phyloP scores from a whole-genome alignment of 2,888 invertebrate genomes.

The Phymatocera aterrima region DNA sequence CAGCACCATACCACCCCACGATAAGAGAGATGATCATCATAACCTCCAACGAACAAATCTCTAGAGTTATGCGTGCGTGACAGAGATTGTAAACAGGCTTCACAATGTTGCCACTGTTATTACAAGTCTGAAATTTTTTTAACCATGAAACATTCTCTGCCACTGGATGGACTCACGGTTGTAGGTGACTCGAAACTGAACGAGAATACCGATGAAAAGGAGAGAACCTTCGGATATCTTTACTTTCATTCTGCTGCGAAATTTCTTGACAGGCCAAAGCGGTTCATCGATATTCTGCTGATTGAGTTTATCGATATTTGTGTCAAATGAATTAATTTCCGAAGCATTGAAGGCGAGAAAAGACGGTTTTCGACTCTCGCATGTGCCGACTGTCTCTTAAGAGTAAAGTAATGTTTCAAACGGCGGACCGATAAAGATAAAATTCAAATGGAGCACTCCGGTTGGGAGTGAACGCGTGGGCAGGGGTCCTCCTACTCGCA shows the following conservation, averaged over 20 bases:
- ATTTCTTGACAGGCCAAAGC: too few species aligned
- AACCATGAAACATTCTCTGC: too few species aligned
- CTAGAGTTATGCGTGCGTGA: neutral
- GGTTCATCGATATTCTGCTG: too few species aligned
- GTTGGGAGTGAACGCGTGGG: slow-evolving; percentile 56
- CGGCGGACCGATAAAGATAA: slow-evolving; percentile 52
- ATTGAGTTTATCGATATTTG: neutral
- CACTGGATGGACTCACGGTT: too few species aligned
- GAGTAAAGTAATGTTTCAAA: slow-evolving; percentile 42
- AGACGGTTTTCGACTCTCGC: neutral
- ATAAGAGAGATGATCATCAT: neutral
- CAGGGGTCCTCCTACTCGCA: slow-evolving; percentile 52
- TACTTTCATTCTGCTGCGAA: neutral
- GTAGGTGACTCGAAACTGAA: too few species aligned
- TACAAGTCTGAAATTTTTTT: too few species aligned
- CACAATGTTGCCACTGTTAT: neutral
- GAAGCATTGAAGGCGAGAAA: neutral
- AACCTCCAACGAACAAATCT: neutral
- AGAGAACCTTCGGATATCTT: too few species aligned
- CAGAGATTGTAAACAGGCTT: neutral
- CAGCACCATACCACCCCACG: neutral
- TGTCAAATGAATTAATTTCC: neutral
- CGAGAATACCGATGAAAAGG: too few species aligned
- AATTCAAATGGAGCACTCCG: slow-evolving; percentile 58
- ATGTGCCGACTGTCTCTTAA: slow-evolving; percentile 37